These are phyloP conservation scores for Siphamia tubifer DNA, from an alignment of 2,113 vertebrate genomes.

Conservation along the genomic window DNA sequence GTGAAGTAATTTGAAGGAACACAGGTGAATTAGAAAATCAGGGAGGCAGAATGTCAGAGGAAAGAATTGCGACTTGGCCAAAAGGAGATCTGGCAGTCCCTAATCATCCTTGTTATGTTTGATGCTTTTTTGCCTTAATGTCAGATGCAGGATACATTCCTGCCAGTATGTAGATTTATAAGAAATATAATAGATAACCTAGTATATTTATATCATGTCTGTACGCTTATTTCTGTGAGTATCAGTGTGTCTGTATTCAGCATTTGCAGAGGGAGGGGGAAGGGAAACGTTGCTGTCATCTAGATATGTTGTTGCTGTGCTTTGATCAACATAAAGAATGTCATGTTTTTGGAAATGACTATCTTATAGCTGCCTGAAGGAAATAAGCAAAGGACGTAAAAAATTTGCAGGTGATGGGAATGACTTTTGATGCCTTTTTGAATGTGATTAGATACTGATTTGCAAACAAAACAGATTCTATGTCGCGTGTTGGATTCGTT, in stretches of 20 bases:
- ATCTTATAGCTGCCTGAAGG: conserved; percentile 28
- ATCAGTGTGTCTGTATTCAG: conserved; percentile 68
- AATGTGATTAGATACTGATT: conserved; percentile 10
- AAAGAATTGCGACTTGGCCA: conserved; percentile 40
- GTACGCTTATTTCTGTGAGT: conserved; percentile 71
- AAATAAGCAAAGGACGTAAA: not conserved
- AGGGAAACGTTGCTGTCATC: conserved; percentile 50
- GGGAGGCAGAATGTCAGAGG: conserved; percentile 59
- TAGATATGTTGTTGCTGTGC: conserved; percentile 52
- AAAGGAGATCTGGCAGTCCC: conserved; percentile 53
- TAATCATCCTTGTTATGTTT: conserved; percentile 74
- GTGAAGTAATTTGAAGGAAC: conserved; percentile 31
- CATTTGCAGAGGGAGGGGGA: conserved; percentile 52
- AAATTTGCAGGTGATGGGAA: not conserved
- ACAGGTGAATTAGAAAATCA: conserved; percentile 43
- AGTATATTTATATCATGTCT: conserved; percentile 76
- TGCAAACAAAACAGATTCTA: not conserved
- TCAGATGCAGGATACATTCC: conserved; percentile 75
- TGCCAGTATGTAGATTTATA: conserved; percentile 74
- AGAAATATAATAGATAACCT: conserved; percentile 72
- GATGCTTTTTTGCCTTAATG: conserved; percentile 82
- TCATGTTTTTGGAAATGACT: conserved; percentile 51
- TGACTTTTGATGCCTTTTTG: conserved; percentile 13
- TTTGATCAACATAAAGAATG: conserved; percentile 71
- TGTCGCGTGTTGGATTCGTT: conserved; percentile 2